Evolutionary conservation across 2,113 vertebrate genomes (phyloP).

Genomic region (Cynopterus brachyotis): DNA sequence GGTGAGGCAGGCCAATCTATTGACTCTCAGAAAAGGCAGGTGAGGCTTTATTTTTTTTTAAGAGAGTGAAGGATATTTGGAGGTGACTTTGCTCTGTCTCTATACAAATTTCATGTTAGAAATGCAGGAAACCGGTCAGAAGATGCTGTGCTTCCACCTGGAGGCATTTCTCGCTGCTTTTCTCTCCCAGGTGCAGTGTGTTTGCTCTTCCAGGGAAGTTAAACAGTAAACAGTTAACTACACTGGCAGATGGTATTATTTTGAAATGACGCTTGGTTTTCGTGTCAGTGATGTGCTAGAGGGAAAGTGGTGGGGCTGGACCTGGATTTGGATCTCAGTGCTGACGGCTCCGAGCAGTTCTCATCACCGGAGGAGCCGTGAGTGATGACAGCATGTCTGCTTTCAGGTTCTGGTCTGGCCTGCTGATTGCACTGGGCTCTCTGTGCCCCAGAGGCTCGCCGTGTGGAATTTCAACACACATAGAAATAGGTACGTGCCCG

Average conservation of each 20-base stretch:
- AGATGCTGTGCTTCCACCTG: background rate
- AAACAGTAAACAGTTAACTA: background rate
- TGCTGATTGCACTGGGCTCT: constrained; percentile 47
- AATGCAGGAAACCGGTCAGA: background rate
- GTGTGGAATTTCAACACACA: constrained; percentile 84
- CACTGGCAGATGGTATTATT: constrained; percentile 24
- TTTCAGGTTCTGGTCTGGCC: constrained; percentile 55
- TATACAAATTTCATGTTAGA: rapidly evolving
- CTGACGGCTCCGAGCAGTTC: background rate
- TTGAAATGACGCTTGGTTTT: constrained; percentile 20
- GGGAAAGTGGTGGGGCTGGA: constrained; percentile 39
- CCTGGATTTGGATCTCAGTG: constrained; percentile 58
- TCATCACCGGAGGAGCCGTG: background rate
- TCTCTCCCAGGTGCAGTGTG: background rate
- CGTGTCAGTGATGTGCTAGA: constrained; percentile 65
- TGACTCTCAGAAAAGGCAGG: background rate
- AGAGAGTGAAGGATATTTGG: background rate
- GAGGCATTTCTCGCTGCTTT: background rate
- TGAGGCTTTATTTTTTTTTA: background rate
- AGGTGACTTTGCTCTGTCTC: background rate
- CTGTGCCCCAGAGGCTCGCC: constrained; percentile 62
- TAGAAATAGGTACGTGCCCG: constrained; percentile 86
- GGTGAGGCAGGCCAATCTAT: background rate
- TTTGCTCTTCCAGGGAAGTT: constrained; percentile 42
- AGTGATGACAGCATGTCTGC: constrained; percentile 68